Base-by-base conservation (phyloP, 2,113 vertebrate genomes). In the Spea bombifrons region DNA sequence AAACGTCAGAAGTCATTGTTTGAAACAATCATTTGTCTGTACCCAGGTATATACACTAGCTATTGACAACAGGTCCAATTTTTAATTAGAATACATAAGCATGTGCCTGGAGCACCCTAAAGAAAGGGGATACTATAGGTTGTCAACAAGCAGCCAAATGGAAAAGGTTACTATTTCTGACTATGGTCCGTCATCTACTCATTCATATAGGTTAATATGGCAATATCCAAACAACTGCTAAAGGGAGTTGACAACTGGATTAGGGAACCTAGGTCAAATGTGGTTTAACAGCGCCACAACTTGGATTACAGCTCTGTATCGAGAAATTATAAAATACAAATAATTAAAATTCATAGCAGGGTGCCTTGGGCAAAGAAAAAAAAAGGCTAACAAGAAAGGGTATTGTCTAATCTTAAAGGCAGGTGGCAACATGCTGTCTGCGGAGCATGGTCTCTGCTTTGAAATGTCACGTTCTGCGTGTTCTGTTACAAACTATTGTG, bases 351-450 rank as follows among this genome's bases (percentile, higher is more conserved):
- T 30, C 30, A 30, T 30, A 30, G 30, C 2, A 30, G 30, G 30
- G 30, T 30, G 64, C 71, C 16, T 64, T 78, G 73, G 68, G 59
- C 44, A 61, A 73, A 70, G 49, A 73, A 73, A 77, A 70, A 59
- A 59, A 59, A 15, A 49, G 4, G 3, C 50, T 73, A 67, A 73
- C 68, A 79, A 73, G 44, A 66, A 49, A 66, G 64, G 5, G 4
- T 48, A 71, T 73, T 79, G 77, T 79, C 63, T 63, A 48, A 48
- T 47, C 61, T 66, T 67, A 73, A 30, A 73, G 49, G 70, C 50
- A 67, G 70, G 61, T 79, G 77, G 77, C 61, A 67, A 15, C 10
- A 46, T 66, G 50, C 63, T 50, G 49, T 72, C 44, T 79, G 63
- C 16, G 15, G 64, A 52, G 50, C 65, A 65, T 50, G 47, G 76